Evolutionary conservation across 2,888 invertebrate species (phyloP), one percentile per base, ranked within the genome.

Genomic region (Himalopsyche tibetana): DNA sequence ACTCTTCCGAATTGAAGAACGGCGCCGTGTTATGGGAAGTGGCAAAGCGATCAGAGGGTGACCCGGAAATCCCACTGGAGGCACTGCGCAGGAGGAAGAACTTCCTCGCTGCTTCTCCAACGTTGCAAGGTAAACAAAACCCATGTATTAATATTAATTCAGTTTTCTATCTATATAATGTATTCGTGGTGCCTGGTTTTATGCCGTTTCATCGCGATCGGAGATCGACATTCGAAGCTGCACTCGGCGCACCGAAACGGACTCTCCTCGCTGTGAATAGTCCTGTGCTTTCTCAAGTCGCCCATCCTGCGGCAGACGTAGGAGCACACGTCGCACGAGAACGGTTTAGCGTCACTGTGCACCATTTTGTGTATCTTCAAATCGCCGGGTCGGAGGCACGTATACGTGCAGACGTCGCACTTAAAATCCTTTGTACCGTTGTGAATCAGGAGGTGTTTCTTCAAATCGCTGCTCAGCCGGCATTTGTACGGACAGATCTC

Each of bases 321-420:
- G 4, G n/a, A 8, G 63, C 63, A 63, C 9, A 28, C 6, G 28
- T 63, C 63, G 15, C 63, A 63, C 28, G n/a, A 19, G 28, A 63
- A 63, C 2, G 63, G 63, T 28, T 63, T 63, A 12, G n/a, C 63
- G 8, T 63, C 63, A 4, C 63, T 63, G 28, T 63, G 63, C n/a
- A 63, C 28, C 63, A 63, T 63, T 19, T 63, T 63, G 15, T 63
- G 63, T 63, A 63, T 63, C 11, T 63, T 63, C 28, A 63, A 63
- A 63, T 63, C 63, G 28, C 63, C 63, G 19, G 63, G 15, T 4
- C 63, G 63, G 3, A 63, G 63, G 28, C 63, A 63, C 28, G 63
- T 19, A 19, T 63, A 63, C 28, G 28, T 2, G 5, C 63, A 63
- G 8, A 19, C 19, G 28, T 63, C 63, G 28, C 63, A 63, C 19